These are phyloP conservation scores for Solenodon paradoxus DNA, from an alignment of 2,113 vertebrate species.

Conservation along the genomic window DNA sequence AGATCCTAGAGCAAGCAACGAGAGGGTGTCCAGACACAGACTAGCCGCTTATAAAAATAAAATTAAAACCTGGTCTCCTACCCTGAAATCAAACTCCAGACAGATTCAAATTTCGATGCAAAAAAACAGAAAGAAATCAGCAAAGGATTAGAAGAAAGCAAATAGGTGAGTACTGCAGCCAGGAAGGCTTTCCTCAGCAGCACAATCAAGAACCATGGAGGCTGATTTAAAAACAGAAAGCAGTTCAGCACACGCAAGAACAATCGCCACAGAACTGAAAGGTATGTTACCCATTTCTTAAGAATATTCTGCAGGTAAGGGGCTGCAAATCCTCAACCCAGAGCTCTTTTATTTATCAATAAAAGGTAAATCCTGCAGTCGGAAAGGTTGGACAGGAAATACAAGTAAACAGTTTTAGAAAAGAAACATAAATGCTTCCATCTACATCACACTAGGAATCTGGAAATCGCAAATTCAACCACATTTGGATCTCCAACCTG, in stretches of 20 bases:
- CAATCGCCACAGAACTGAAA: background rate
- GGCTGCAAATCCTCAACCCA: background rate
- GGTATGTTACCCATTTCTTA: background rate
- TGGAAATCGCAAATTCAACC: conserved; percentile 1
- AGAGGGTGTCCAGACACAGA: background rate
- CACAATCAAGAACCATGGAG: background rate
- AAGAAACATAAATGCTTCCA: background rate
- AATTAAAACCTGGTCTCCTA: background rate
- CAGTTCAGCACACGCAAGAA: background rate
- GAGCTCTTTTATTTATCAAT: background rate
- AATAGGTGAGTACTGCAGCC: background rate
- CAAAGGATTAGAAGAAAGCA: background rate
- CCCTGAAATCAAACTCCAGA: background rate
- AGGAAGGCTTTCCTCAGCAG: background rate
- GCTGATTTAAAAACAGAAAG: background rate
- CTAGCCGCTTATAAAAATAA: background rate
- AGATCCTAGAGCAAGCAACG: background rate
- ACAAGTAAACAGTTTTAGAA: background rate
- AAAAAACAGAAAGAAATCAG: background rate
- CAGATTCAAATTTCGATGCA: background rate
- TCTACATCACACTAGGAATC: background rate
- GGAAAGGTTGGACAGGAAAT: background rate
- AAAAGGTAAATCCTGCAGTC: background rate
- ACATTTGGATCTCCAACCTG: background rate
- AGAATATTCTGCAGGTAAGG: background rate